Evolutionary conservation across 2,888 invertebrate genomes (phyloP).

Genomic region (Helobdella robusta): DNA sequence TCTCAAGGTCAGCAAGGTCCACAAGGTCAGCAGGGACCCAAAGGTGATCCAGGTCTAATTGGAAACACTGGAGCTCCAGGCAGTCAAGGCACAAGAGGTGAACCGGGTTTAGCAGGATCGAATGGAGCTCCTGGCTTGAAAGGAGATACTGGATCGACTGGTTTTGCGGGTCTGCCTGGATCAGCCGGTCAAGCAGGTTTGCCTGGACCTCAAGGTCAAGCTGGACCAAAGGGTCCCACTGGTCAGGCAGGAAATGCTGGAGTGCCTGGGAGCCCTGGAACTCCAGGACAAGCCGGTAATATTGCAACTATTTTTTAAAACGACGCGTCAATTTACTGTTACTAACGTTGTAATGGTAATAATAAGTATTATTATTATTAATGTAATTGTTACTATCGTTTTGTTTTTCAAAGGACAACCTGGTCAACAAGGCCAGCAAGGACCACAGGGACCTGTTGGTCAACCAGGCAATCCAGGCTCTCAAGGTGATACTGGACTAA

Average conservation of each 20-base stretch:
- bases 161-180: slow-evolving; percentile 25
- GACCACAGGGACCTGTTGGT: slow-evolving; percentile 14
- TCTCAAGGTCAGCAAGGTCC: slow-evolving; percentile 27
- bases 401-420: slow-evolving; percentile 41
- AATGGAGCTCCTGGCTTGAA: slow-evolving; percentile 29
- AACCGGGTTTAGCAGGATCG: slow-evolving; percentile 24
- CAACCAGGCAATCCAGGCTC: background rate
- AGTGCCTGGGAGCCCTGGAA: slow-evolving; percentile 28
- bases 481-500: slow-evolving; percentile 14
- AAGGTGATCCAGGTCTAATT: slow-evolving; percentile 27
- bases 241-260: slow-evolving; percentile 31
- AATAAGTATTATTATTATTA: too few species aligned
- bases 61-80: slow-evolving; percentile 26
- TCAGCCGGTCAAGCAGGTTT: slow-evolving; percentile 18
- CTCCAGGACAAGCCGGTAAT: too few species aligned
- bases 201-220: slow-evolving; percentile 26
- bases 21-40: slow-evolving; percentile 23
- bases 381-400: slow-evolving; percentile 23
- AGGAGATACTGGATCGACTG: slow-evolving; percentile 18
- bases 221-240: slow-evolving; percentile 25
- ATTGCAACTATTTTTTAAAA: too few species aligned
- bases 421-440: slow-evolving; percentile 19
- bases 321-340: too few species aligned
- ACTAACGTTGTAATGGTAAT: too few species aligned
- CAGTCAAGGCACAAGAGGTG: background rate